Conservation (phyloP, 64 coral and sea anemone genomes). For the Montipora efflorescens region DNA sequence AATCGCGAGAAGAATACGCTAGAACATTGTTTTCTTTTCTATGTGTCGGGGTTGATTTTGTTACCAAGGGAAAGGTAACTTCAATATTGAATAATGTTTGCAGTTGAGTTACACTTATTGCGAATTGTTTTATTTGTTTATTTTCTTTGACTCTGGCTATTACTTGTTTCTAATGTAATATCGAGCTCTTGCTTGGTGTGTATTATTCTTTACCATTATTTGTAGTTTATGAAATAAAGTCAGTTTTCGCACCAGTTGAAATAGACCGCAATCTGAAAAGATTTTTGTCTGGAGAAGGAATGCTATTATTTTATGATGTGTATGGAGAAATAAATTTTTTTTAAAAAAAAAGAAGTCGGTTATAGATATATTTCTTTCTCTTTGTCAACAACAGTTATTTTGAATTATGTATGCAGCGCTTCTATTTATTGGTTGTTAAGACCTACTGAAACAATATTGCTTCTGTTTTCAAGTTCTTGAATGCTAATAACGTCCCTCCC, state of each 20-base stretch:
- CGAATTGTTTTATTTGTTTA: background rate
- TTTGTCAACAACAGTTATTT: constrained; percentile 15
- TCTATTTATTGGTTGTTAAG: constrained; percentile 14
- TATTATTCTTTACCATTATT: background rate
- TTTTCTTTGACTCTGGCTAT: background rate
- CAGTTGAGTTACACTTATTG: no score
- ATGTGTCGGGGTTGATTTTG: background rate
- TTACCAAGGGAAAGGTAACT: background rate
- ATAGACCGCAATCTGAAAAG: background rate
- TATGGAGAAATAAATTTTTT: background rate
- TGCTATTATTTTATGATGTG: background rate
- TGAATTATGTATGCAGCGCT: background rate
- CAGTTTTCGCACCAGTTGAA: background rate
- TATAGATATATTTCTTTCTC: background rate
- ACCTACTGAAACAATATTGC: constrained; percentile 29
- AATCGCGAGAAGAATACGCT: background rate
- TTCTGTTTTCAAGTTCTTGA: constrained; percentile 18
- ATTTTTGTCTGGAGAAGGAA: background rate
- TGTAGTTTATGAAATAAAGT: background rate
- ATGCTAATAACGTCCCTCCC: constrained; percentile 8
- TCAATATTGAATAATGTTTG: background rate
- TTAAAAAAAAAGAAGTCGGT: no score
- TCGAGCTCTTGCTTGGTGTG: background rate
- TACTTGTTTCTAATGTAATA: background rate
- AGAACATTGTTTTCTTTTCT: background rate